These are phyloP conservation scores for Corythornis vintsioides DNA, from an alignment of 2,113 vertebrate genomes.

Conservation along the genomic window DNA sequence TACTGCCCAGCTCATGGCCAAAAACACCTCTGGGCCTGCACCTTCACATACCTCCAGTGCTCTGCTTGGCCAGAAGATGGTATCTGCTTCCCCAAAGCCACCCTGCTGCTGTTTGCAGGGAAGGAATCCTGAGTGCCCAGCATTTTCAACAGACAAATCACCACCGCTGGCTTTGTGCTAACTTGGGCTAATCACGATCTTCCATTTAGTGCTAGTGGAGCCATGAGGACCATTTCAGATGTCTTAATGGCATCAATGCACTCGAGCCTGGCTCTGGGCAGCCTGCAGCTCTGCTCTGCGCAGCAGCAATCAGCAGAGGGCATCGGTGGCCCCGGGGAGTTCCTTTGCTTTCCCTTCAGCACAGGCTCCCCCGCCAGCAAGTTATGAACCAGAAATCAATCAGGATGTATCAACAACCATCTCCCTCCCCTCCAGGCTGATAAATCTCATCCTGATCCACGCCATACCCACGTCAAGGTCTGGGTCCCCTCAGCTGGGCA, in stretches of 20 bases:
- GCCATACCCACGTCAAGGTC: background rate
- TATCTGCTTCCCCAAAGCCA: background rate
- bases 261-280: background rate
- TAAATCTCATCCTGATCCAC: background rate
- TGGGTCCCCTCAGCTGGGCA: background rate
- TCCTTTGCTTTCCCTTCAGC: background rate
- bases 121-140: background rate
- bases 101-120: background rate
- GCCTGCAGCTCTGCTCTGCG: background rate
- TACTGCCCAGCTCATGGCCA: background rate
- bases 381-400: background rate
- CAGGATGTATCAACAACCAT: background rate
- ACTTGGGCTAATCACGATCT: background rate
- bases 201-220: background rate
- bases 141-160: background rate
- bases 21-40: background rate
- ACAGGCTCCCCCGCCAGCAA: background rate
- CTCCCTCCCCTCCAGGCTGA: background rate
- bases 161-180: background rate
- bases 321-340: background rate
- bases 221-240: background rate
- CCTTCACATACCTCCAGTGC: rapidly evolving
- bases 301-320: background rate
- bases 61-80: background rate
- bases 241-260: background rate